Percentiles rank a stretch among this genome's conserved stretches.
These are phyloP conservation scores for Sylvicola cinctus DNA, from an alignment of 2,888 invertebrate species.

Conservation along the genomic window DNA sequence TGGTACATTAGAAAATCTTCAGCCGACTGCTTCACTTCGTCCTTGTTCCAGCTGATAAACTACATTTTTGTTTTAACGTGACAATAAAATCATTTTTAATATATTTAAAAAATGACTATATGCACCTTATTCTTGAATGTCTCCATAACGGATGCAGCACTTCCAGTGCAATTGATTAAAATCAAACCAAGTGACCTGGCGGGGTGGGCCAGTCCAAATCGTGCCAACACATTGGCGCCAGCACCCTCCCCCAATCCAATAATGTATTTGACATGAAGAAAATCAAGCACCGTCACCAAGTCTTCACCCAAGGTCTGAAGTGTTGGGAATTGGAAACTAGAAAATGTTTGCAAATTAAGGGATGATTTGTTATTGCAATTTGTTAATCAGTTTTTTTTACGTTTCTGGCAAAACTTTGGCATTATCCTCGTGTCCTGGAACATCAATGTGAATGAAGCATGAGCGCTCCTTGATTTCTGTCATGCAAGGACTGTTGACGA, in stretches of 20 bases:
- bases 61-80: constrained; percentile 16
- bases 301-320: constrained; percentile 67
- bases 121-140: constrained; percentile 59
- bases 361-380: constrained; percentile 1
- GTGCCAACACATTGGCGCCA: constrained; percentile 66
- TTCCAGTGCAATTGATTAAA: constrained; percentile 71
- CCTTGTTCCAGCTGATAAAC: constrained; percentile 66
- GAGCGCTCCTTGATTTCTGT: constrained; percentile 64
- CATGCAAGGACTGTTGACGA: constrained; percentile 67
- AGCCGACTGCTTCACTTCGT: constrained; percentile 68
- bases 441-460: constrained; percentile 71
- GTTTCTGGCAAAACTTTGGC: constrained; percentile 52
- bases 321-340: constrained; percentile 59
- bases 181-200: constrained; percentile 57
- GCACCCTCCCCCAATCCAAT: constrained; percentile 76
- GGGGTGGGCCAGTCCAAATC: constrained; percentile 67
- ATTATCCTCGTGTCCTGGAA: constrained; percentile 71
- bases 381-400: constrained; percentile 23
- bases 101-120: background rate
- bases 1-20: constrained; percentile 76
- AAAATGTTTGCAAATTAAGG: no score
- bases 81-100: background rate
- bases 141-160: constrained; percentile 68
- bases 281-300: constrained; percentile 58
- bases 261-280: constrained; percentile 62